Evolutionary conservation across 1,140 invertebrate species (phyloP), one percentile per base, ranked within the genome.

Genomic region (Camponotus vicinus): DNA sequence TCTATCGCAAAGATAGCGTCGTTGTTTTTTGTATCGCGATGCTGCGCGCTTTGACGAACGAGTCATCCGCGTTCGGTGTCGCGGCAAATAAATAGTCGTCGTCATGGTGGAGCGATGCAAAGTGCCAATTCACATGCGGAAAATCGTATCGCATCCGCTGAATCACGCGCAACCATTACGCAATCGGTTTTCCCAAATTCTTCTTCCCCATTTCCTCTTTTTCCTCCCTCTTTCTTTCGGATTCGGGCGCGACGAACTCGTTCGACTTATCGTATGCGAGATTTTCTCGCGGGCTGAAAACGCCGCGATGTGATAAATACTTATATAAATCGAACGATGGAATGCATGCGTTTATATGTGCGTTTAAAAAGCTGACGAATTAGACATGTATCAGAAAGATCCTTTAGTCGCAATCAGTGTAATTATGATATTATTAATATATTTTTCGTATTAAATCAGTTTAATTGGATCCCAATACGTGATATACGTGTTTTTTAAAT

Each of bases 11-110:
- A 52, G 11, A 40, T 57, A 49, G 59, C 69, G 69, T 75, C 79
- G 69, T 59, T 83, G 55, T 85, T 73, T 61, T 85, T 85, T 85
- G 83, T 85, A 57, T 79, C 45, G 45, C 40, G 83, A 75, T 71
- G 57, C 66, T 49, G 59, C n/a, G 27, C 67, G 69, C 79, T 83
- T 83, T 83, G 79, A 83, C 79, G 79, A 83, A 83, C 69, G 55
- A 83, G 69, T 83, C 79, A 83, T 83, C 40, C 55, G 32, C 79
- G 79, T 83, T 63, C n/a, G 69, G 40, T n/a, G 79, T 61, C n/a
- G 32, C 55, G 79, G 55, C 69, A 83, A 83, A 83, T 75, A 83
- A 73, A 83, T 83, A 73, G 21, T 21, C 40, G 78, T 32, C 52
- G 63, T 55, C 76, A n/a, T 66, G n/a, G 49, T 13, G 77, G 21